Evolutionary conservation across 2,113 vertebrate species (phyloP), one percentile per base, ranked within the genome.

Genomic region (Pedionomus torquatus): DNA sequence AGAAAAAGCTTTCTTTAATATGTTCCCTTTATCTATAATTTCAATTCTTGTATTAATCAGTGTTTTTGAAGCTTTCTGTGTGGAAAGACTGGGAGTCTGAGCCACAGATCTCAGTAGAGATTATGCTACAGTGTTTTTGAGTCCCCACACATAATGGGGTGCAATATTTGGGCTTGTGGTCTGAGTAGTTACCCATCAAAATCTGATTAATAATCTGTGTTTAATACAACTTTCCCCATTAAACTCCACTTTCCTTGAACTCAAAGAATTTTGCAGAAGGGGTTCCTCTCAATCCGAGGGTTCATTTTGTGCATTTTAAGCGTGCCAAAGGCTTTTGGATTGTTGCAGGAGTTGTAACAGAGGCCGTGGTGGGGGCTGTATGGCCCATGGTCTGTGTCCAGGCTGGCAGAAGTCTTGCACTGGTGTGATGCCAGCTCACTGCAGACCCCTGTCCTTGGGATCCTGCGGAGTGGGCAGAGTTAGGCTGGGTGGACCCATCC

Each of bases 371-470:
- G 52, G 15, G 43, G 43, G 4, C 30, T 60, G 26, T 30, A 2
- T 5, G 46, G 25, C 12, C 39, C 0, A 0, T n/a, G 58, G 49
- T 13, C 48, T 64, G 43, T 14, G 44, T 64, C 39, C n/a, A 28
- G 69, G 58, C 68, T 77, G 52, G 52, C 63, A 60, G 25, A 37
- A 83, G 28, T 2, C 10, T 17, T 75, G 23, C 10, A 55, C 20
- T 14, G 4, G 7, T 3, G 13, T 65, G 14, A 37, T 91, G 31
- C 48, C 41, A 35, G 11, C 71, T 83, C 0, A 0, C 33, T 4
- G 7, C 23, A 20, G 37, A 3, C 4, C 10, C 11, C 49, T n/a
- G 28, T 61, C 33, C 61, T 60, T 0, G 6, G 20, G 41, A 57
- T 8, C 26, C 46, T 3, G 0, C 17, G 9, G 41, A 2, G 15